phyloP scores from a whole-genome alignment of 2,113 vertebrate species.

The Alethe diademata region DNA sequence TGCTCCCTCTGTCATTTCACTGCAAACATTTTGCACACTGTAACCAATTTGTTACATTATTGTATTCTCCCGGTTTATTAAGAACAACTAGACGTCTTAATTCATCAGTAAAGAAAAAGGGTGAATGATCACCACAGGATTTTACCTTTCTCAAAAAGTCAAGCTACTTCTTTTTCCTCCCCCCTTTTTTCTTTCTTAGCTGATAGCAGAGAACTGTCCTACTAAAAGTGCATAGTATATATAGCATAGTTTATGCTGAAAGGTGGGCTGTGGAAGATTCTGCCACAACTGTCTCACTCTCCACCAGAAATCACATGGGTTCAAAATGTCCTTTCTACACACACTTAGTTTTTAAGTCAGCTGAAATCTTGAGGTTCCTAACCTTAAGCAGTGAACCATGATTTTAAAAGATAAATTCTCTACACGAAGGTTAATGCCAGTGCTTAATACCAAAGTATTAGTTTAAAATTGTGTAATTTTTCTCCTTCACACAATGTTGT shows the following conservation, averaged over 20 bases:
- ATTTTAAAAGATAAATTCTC: conserved; percentile 50
- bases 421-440: conserved; percentile 49
- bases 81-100: not conserved
- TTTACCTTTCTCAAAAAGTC: conserved; percentile 36
- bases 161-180: not conserved
- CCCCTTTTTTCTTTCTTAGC: not conserved
- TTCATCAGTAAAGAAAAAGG: not conserved
- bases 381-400: conserved; percentile 4
- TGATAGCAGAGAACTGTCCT: not conserved
- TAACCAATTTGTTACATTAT: conserved; percentile 72
- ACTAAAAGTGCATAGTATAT: not conserved
- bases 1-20: conserved; percentile 77
- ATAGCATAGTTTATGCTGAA: not conserved
- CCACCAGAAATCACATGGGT: not conserved
- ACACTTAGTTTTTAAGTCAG: conserved; percentile 22
- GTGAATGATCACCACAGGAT: not conserved
- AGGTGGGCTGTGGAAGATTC: not conserved
- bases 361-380: conserved; percentile 37
- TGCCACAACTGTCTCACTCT: not conserved
- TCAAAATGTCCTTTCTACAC: not conserved
- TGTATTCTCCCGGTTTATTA: conserved; percentile 35
- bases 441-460: conserved; percentile 75
- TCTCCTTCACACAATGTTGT: conserved; percentile 91
- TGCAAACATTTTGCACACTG: conserved; percentile 71
- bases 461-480: conserved; percentile 79